Conservation (phyloP, 2,113 vertebrate genomes). For the Leuciscus idus region DNA sequence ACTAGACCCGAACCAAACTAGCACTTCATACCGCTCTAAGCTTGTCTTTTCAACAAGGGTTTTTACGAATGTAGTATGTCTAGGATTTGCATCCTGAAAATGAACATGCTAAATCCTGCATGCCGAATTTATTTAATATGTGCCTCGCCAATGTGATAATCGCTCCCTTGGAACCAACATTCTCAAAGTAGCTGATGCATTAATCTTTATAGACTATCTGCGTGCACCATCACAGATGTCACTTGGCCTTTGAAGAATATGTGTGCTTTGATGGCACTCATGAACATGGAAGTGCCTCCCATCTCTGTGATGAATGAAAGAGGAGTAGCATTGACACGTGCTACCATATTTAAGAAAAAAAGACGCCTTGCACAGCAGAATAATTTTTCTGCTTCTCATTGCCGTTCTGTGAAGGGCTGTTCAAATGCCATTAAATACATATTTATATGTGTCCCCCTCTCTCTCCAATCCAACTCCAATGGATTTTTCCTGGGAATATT, state of each 20-base stretch:
- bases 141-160: not conserved
- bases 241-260: slow-evolving; percentile 6
- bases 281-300: not conserved
- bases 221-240: not conserved
- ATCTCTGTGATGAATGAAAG: slow-evolving; percentile 7
- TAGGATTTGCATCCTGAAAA: not conserved
- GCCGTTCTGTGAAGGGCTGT: slow-evolving; percentile 54
- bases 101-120: slow-evolving; percentile 3
- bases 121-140: not conserved
- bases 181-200: not conserved
- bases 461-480: slow-evolving; percentile 57
- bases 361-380: slow-evolving; percentile 39
- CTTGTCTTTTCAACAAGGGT: not conserved
- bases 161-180: not conserved
- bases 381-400: slow-evolving; percentile 54
- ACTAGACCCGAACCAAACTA: not conserved
- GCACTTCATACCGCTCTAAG: not conserved
- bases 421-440: slow-evolving; percentile 70
- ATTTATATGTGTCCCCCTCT: slow-evolving; percentile 63
- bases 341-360: not conserved
- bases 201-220: slow-evolving; percentile 24
- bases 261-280: not conserved
- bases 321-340: slow-evolving; percentile 12
- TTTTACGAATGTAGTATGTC: not conserved
- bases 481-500: slow-evolving; percentile 66